Evolutionary conservation across 2,888 invertebrate genomes (phyloP).

Genomic region (Dermolepida albohirtum): DNA sequence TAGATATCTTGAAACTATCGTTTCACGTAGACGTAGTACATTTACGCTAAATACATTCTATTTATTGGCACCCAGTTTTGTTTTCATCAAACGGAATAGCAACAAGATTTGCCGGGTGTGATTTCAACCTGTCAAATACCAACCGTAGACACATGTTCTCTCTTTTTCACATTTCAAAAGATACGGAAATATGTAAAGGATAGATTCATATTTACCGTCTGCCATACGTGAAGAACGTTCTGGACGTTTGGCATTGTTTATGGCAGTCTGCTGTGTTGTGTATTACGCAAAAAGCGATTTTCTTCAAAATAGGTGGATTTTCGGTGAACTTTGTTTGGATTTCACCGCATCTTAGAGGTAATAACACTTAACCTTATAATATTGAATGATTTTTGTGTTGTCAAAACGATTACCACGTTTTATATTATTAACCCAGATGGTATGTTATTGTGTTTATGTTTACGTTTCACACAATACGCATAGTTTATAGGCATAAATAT

Average conservation of each 20-base stretch:
- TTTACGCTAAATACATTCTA: not conserved
- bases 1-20: not conserved
- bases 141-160: conserved; percentile 8
- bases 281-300: conserved; percentile 60
- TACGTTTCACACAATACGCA: conserved; percentile 30
- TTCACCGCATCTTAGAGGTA: conserved; percentile 29
- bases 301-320: conserved; percentile 47
- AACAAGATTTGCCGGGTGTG: conserved; percentile 41
- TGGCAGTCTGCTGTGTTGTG: conserved; percentile 57
- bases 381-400: conserved; percentile 10
- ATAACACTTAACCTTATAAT: conserved; percentile 2
- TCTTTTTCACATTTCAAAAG: conserved; percentile 1
- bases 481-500: conserved; percentile 20
- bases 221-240: conserved; percentile 47
- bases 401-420: conserved; percentile 11
- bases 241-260: conserved; percentile 54
- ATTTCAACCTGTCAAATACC: conserved; percentile 28
- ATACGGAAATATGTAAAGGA: not conserved
- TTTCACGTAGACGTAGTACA: too few species aligned
- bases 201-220: conserved; percentile 39
- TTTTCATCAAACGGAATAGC: conserved; percentile 24
- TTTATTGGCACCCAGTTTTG: conserved; percentile 25
- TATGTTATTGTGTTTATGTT: conserved; percentile 42
- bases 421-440: conserved; percentile 36
- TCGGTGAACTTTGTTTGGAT: conserved; percentile 15